These are phyloP conservation scores for Mormyrops boulengeri DNA, from an alignment of 2,797 vertebrate species.

Conservation along the genomic window DNA sequence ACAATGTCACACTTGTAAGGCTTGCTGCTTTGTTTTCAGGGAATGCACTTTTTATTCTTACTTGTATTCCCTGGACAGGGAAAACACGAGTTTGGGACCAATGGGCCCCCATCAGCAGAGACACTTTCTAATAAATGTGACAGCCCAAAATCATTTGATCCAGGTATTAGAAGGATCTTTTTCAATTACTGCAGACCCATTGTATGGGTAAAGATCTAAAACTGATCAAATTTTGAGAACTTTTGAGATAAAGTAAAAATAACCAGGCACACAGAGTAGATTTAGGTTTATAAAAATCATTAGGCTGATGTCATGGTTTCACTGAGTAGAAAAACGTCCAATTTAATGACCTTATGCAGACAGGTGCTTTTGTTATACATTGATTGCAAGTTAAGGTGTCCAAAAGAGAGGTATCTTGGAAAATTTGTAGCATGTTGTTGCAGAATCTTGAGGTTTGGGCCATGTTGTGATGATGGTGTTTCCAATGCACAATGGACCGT, in stretches of 20 bases:
- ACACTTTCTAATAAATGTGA: background rate
- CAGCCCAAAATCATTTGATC: background rate
- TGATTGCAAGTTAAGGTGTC: background rate
- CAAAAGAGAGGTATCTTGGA: background rate
- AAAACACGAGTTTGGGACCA: background rate
- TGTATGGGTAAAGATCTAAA: background rate
- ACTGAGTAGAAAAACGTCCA: background rate
- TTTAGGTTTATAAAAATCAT: background rate
- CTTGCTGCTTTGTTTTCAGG: background rate
- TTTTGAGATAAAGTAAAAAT: background rate
- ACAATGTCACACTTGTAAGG: constrained; percentile 88
- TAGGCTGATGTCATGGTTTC: background rate
- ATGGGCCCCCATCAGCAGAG: background rate
- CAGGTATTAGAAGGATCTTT: background rate
- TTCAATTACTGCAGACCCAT: background rate
- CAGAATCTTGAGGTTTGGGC: background rate
- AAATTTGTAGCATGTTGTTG: background rate
- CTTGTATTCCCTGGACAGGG: background rate
- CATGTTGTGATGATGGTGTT: background rate
- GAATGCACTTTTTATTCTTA: background rate
- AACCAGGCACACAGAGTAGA: background rate
- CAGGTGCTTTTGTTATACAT: background rate
- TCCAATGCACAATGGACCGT: background rate
- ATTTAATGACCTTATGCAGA: background rate
- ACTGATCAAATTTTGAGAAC: background rate